phyloP scores from a whole-genome alignment of 2,797 vertebrate species.

The Alosa sapidissima region DNA sequence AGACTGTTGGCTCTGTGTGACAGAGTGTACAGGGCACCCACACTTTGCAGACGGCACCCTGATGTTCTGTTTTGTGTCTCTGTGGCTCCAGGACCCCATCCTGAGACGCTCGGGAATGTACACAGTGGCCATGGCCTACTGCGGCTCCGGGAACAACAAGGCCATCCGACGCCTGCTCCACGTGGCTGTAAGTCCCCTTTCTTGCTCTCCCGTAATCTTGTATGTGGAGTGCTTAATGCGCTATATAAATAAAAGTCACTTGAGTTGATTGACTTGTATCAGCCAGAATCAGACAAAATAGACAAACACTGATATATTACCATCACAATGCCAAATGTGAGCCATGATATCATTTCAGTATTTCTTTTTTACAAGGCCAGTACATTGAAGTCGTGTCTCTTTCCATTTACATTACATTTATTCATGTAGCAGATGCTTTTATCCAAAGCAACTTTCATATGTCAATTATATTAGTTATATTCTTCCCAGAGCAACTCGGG shows the following conservation, averaged over 20 bases:
- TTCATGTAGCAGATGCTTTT: too few relatives aligned
- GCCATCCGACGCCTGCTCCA: conserved; percentile 95
- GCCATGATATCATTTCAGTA: neutral
- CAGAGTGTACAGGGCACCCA: neutral
- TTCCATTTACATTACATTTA: neutral
- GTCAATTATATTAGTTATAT: too few relatives aligned
- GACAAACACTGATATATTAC: neutral
- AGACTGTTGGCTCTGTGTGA: neutral
- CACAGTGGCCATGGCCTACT: conserved; percentile 98
- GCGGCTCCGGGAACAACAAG: conserved; percentile 98
- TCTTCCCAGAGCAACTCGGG: too few relatives aligned
- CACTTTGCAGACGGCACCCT: conserved; percentile 35
- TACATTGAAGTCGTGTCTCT: neutral
- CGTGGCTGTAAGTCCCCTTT: conserved; percentile 87
- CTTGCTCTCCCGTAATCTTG: conserved; percentile 12
- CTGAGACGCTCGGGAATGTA: conserved; percentile 98
- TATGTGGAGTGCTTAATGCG: too few relatives aligned
- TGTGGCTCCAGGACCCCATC: conserved; percentile 80
- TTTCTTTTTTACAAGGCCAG: too few relatives aligned
- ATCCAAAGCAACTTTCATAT: too few relatives aligned
- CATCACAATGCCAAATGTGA: neutral
- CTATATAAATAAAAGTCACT: too few relatives aligned
- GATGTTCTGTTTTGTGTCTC: conserved; percentile 66
- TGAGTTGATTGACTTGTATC: too few relatives aligned
- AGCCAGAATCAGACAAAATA: neutral